Percentiles rank a stretch among this genome's conserved stretches.
Conservation (phyloP, 2,888 invertebrate species). For the Colostygia pectinataria region DNA sequence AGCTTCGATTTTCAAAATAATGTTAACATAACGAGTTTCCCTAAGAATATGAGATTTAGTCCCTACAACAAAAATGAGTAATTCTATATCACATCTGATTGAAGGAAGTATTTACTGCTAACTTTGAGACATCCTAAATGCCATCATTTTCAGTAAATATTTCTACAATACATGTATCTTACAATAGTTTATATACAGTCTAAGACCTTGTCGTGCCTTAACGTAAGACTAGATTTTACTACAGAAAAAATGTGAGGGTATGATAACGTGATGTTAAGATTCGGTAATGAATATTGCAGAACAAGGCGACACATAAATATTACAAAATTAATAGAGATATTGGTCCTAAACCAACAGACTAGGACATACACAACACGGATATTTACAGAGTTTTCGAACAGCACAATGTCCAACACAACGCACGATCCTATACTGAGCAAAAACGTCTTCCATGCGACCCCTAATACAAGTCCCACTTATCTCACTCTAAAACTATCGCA, state of each 20-base stretch:
- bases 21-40: conserved; percentile 43
- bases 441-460: conserved; percentile 33
- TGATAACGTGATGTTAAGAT: conserved; percentile 52
- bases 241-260: conserved; percentile 64
- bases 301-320: conserved; percentile 53
- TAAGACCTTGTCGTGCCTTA: conserved; percentile 74
- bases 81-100: conserved; percentile 76
- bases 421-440: conserved; percentile 40
- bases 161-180: conserved; percentile 64
- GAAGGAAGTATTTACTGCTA: conserved; percentile 66
- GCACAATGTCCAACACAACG: conserved; percentile 39
- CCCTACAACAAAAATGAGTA: conserved; percentile 64
- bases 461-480: conserved; percentile 15
- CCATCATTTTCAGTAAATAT: conserved; percentile 60
- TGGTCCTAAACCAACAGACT: conserved; percentile 43
- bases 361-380: conserved; percentile 40
- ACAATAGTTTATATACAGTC: conserved; percentile 73
- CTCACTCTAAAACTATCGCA: conserved; percentile 24
- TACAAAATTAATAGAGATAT: conserved; percentile 45
- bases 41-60: conserved; percentile 68
- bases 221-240: conserved; percentile 82
- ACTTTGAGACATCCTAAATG: conserved; percentile 41
- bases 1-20: conserved; percentile 43
- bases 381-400: conserved; percentile 58
- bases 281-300: conserved; percentile 46